Conservation (phyloP, 1,140 invertebrate species). For the Nebria ingens region DNA sequence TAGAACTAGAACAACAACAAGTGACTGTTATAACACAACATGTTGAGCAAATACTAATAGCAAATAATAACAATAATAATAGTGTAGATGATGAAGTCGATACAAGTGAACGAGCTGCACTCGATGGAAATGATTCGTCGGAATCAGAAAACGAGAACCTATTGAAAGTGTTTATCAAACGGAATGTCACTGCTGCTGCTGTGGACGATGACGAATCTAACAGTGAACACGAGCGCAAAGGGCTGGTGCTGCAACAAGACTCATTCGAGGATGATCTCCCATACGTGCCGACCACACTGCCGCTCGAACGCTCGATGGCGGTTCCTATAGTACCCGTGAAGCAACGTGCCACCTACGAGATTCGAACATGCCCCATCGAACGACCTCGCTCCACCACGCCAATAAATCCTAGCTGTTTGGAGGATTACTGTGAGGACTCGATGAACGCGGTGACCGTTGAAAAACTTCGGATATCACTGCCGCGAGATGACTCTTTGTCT, state of each 20-base stretch:
- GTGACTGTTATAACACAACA: neutral
- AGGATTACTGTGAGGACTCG: constrained; percentile 52
- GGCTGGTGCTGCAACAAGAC: constrained; percentile 65
- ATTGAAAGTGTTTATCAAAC: constrained; percentile 11
- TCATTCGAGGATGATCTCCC: constrained; percentile 81
- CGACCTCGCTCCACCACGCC: constrained; percentile 77
- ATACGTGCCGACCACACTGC: constrained; percentile 75
- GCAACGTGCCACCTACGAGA: constrained; percentile 54
- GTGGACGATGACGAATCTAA: constrained; percentile 23
- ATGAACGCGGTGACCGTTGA: constrained; percentile 37
- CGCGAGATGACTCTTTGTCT: constrained; percentile 42
- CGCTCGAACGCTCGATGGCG: constrained; percentile 67
- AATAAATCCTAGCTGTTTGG: constrained; percentile 63
- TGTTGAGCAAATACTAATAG: neutral
- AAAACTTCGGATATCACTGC: constrained; percentile 59
- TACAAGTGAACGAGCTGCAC: constrained; percentile 21
- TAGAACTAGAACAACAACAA: neutral
- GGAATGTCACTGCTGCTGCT: constrained; percentile 20
- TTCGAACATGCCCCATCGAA: constrained; percentile 74
- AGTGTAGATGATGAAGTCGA: constrained; percentile 16
- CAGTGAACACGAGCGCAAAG: constrained; percentile 56
- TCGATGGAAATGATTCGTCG: constrained; percentile 58
- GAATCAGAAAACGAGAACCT: constrained; percentile 50
- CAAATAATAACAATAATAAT: constrained; percentile 1
- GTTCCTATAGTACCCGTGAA: constrained; percentile 71